Evolutionary conservation across 2,888 invertebrate genomes (phyloP).

Genomic region (Ichneumoninae sp.): DNA sequence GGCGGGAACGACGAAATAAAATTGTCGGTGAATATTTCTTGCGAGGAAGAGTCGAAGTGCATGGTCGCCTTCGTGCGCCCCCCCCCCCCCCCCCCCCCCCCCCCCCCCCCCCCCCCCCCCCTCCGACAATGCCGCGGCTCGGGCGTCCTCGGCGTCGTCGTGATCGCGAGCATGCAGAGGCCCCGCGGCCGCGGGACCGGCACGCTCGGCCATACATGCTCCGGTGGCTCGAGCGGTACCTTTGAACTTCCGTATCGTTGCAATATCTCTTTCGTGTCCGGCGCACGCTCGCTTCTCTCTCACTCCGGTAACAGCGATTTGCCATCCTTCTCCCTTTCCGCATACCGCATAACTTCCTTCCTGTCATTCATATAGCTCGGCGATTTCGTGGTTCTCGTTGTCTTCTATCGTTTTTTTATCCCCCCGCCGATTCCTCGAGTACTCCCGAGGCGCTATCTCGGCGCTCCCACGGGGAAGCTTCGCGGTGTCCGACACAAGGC

Average conservation of each 20-base stretch:
- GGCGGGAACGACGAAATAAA: constrained; percentile 65
- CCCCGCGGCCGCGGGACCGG: constrained; percentile 44
- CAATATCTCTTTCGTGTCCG: constrained; percentile 61
- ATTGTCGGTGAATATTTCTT: constrained; percentile 59
- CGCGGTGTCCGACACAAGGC: background rate
- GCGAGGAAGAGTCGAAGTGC: constrained; percentile 41
- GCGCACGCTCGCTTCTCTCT: constrained; percentile 29
- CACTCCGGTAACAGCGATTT: constrained; percentile 2
- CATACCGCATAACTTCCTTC: constrained; percentile 56
- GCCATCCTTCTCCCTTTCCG: constrained; percentile 6
- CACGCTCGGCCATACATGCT: constrained; percentile 59
- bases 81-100: constrained; percentile 28
- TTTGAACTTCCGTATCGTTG: constrained; percentile 70
- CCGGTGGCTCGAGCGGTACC: constrained; percentile 63
- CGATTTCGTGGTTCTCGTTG: constrained; percentile 10
- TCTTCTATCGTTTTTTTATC: no score
- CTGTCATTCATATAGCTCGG: constrained; percentile 17
- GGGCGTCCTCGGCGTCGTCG: constrained; percentile 41
- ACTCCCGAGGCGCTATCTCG: background rate
- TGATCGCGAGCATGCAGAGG: constrained; percentile 51
- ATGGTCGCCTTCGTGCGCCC: constrained; percentile 45
- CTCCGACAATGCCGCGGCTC: constrained; percentile 53
- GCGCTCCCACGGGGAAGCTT: background rate
- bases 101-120: constrained; percentile 28
- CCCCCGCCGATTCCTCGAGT: no score